Base-by-base conservation (phyloP, 2,797 vertebrate species). In the Luscinia luscinia region DNA sequence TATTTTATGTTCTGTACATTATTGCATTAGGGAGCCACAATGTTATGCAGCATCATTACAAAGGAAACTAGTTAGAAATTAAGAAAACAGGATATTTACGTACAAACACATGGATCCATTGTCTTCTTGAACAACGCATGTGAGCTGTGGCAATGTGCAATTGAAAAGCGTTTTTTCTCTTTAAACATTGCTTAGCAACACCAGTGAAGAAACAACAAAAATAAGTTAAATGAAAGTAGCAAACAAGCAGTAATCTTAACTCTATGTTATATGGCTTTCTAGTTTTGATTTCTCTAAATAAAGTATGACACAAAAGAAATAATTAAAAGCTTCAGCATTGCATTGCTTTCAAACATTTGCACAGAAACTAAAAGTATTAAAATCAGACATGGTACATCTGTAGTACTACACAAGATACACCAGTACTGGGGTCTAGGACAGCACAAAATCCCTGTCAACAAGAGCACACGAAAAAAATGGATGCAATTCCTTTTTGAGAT, bases 11-110 rank as follows among this genome's bases (percentile, higher is more conserved):
- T 97, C 98, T 98, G 98, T 98, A 99, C 98, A 99, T 99, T 99
- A 99, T 99, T 99, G 99, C 99, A 98, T 98, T 97, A 97, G 94
- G 96, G 97, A 98, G 97, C 98, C 98, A 98, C 98, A 98, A 96
- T 70, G 54, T 94, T 97, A 97, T 98, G 98, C 97, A 98, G 98
- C 97, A 96, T 98, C 46, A 48, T 97, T 98, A 97, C 95, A 97
- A 97, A 98, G 96, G 96, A 98, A 98, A 97, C 96, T 88, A 96
- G 67, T 92, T 97, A 96, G 94, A 97, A 97, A 97, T 96, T 87
- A 94, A 96, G 94, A 91, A 94, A 94, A 96, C 89, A 76, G 41
- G 91, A 89, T 96, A 91, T 96, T 96, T 96, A 96, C 28, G n/a
- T 94, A 97, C 95, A 97, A 98, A 97, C 94, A 97, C 94, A 96